Evolutionary conservation across 2,888 invertebrate species (phyloP), one percentile per base, ranked within the genome.

Genomic region (Lasioglossum morio): DNA sequence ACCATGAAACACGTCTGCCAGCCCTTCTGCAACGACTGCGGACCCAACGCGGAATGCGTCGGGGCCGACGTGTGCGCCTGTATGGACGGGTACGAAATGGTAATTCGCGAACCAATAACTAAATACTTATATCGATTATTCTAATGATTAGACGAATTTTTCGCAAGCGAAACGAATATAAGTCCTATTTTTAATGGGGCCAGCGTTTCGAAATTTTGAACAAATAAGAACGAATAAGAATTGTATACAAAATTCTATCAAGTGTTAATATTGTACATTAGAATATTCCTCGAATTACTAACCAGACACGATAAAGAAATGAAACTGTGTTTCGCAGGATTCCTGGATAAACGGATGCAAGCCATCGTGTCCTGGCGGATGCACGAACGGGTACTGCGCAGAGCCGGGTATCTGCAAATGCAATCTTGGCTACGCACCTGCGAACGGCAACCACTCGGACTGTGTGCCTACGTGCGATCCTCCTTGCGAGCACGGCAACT

Each of bases 311-410:
- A n/a, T n/a, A n/a, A n/a, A n/a, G n/a, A n/a, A n/a, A n/a, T n/a
- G n/a, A n/a, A n/a, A n/a, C n/a, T n/a, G n/a, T n/a, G n/a, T n/a
- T n/a, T n/a, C n/a, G n/a, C n/a, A n/a, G n/a, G n/a, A n/a, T n/a
- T n/a, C n/a, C n/a, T n/a, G 0, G 16, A 0, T 0, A 0, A 0
- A 0, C 1, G 7, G 0, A 81, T 96, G 96, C 79, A 86, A 92
- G 0, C 93, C 94, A 23, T 60, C 89, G n/a, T 94, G 66, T 34
- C 8, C 30, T 16, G 8, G 0, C 2, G 19, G 30, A 19, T 66
- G 95, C 79, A 34, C 75, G 8, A 92, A 92, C 81, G 96, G 96
- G 0, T 94, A 93, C 73, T 96, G 96, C 82, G 94, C 95, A 12
- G 94, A 92, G 0, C 95, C 95, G 3, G 89, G 93, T 30, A 79